Conservation (phyloP, 2,797 vertebrate genomes). For the Notamacropus eugenii region DNA sequence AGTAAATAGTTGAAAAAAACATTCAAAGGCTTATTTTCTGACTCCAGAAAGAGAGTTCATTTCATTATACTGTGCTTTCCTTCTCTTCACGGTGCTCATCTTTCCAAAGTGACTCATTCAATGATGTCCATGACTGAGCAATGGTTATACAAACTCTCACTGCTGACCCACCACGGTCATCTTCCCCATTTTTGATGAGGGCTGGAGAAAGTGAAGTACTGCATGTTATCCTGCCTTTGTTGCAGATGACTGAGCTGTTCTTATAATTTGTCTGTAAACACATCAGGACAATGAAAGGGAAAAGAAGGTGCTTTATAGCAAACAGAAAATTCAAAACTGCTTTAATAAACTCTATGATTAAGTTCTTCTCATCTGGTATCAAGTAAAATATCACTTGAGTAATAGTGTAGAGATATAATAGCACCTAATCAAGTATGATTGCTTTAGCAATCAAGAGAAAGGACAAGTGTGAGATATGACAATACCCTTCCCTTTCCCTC, state of each 20-base stretch:
- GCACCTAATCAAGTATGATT: background rate
- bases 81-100: background rate
- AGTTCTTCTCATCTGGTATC: constrained; percentile 30
- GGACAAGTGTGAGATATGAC: background rate
- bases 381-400: constrained; percentile 38
- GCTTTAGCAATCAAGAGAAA: background rate
- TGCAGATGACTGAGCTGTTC: constrained; percentile 61
- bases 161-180: constrained; percentile 37
- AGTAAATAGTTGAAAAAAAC: background rate
- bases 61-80: background rate
- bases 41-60: background rate
- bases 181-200: background rate
- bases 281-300: constrained; percentile 48
- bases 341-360: constrained; percentile 44
- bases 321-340: constrained; percentile 45
- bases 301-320: constrained; percentile 43
- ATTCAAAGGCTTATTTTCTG: background rate
- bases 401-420: constrained; percentile 21
- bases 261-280: constrained; percentile 56
- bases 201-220: constrained; percentile 54
- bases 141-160: background rate
- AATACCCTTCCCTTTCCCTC: background rate
- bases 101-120: background rate
- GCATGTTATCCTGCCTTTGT: constrained; percentile 65
- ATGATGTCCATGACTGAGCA: background rate